Evolutionary conservation across 2,797 vertebrate genomes (phyloP), one percentile per base, ranked within the genome.

Genomic region (Cichlasoma orientale): DNA sequence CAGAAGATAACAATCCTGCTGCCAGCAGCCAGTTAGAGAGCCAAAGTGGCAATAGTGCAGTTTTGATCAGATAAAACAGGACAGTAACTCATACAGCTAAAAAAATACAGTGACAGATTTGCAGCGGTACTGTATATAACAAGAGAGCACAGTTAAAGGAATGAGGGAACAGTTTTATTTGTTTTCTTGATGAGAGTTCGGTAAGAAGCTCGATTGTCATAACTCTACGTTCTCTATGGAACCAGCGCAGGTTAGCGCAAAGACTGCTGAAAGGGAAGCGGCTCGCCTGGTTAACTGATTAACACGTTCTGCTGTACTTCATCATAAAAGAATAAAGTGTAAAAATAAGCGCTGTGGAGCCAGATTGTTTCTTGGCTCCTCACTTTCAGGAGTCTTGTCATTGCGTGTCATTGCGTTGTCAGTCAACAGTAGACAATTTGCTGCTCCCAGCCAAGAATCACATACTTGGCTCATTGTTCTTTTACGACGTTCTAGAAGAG

Each of bases 1-100:
- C 61, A 27, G 23, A 66, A 71, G 72, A 81, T 89, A 79, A 74
- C n/a, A 73, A 47, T 23, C 47, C 10, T 13, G 9, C 11, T 55
- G 50, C 29, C n/a, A 44, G 9, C 47, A 68, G 13, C n/a, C 10
- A 19, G 47, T 68, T 68, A 68, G 47, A 50, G 47, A 3, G 6
- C 18, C 9, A 41, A 18, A 23, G 13, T 66, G 50, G 38, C 29
- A 66, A 12, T n/a, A 52, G 7, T 55, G 21, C 27, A 29, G 12
- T 68, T 78, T 70, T 44, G 5, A 73, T 72, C 27, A 68, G 53
- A 74, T 54, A 56, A 71, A 74, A 56, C 4, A 54, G 13, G 14
- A 21, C 0, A 18, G 23, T 29, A 58, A 77, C 56, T 79, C 18
- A 47, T 8, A 21, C 2, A 2, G 8, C 47, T 19, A 36, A 21